A percentile compares a stretch with the other conserved stretches of the same genome.
Conservation (phyloP, 2,888 invertebrate species). For the Patella caerulea region DNA sequence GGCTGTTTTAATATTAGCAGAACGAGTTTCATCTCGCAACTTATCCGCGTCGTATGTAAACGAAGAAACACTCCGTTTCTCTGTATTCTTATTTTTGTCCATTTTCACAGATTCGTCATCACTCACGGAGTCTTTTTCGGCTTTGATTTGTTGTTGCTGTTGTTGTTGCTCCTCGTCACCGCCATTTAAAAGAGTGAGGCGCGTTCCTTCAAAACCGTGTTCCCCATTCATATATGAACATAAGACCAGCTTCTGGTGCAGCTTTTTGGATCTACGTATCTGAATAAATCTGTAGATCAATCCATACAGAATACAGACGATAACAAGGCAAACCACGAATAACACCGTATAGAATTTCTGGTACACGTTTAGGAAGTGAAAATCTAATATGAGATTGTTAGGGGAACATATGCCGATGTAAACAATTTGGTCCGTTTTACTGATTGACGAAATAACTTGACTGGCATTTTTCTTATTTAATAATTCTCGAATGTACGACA, state of each 20-base stretch:
- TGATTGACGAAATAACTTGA: background rate
- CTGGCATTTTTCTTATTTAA: constrained; percentile 20
- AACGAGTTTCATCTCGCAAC: constrained; percentile 49
- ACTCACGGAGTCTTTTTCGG: background rate
- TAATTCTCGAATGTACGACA: constrained; percentile 16
- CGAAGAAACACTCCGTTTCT: background rate
- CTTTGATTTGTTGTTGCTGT: background rate
- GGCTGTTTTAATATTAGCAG: constrained; percentile 69
- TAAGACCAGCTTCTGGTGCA: constrained; percentile 37
- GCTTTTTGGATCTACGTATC: constrained; percentile 39
- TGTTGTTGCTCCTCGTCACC: constrained; percentile 27
- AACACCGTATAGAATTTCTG: constrained; percentile 65
- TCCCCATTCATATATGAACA: constrained; percentile 40
- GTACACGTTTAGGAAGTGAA: constrained; percentile 51
- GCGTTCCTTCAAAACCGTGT: constrained; percentile 29
- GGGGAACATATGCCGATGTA: constrained; percentile 55
- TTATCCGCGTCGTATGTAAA: constrained; percentile 31
- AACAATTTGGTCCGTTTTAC: constrained; percentile 11
- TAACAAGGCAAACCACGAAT: constrained; percentile 64
- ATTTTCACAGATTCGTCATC: background rate
- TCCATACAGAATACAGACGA: constrained; percentile 66
- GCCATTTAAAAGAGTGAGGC: constrained; percentile 23
- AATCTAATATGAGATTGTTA: constrained; percentile 46
- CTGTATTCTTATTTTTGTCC: background rate
- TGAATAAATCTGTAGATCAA: constrained; percentile 66